A percentile compares a stretch with the other conserved stretches of the same genome.
Conservation (phyloP, 2,797 vertebrate genomes). For the Pteronotus mesoamericanus region DNA sequence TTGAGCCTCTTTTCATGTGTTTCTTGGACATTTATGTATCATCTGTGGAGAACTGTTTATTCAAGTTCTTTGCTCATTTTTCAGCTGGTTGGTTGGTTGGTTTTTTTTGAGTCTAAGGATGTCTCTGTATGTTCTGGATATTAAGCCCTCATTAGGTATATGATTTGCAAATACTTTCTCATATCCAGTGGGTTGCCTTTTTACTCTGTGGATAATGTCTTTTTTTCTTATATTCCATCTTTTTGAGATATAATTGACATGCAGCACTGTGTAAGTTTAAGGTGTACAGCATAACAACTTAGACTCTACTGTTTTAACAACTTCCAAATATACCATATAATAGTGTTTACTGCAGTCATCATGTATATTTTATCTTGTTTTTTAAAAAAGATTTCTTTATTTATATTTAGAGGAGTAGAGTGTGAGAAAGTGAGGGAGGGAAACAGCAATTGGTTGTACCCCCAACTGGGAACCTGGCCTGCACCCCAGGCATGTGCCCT, state of each 20-base stretch:
- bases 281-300: no score
- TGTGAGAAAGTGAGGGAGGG: no score
- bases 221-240: not conserved
- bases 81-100: not conserved
- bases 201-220: not conserved
- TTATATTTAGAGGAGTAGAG: no score
- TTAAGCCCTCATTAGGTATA: not conserved
- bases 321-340: not conserved
- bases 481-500: no score
- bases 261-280: not conserved
- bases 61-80: not conserved
- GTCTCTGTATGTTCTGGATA: not conserved
- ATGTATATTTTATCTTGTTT: not conserved
- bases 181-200: no score
- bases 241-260: not conserved
- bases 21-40: not conserved
- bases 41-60: not conserved
- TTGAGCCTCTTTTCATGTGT: not conserved
- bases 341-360: not conserved
- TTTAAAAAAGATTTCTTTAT: no score
- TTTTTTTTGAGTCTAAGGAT: not conserved
- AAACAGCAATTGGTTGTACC: no score
- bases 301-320: not conserved
- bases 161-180: not conserved
- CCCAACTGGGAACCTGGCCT: no score